Conservation (phyloP, 2,113 vertebrate genomes). For the Ifrita kowaldi region DNA sequence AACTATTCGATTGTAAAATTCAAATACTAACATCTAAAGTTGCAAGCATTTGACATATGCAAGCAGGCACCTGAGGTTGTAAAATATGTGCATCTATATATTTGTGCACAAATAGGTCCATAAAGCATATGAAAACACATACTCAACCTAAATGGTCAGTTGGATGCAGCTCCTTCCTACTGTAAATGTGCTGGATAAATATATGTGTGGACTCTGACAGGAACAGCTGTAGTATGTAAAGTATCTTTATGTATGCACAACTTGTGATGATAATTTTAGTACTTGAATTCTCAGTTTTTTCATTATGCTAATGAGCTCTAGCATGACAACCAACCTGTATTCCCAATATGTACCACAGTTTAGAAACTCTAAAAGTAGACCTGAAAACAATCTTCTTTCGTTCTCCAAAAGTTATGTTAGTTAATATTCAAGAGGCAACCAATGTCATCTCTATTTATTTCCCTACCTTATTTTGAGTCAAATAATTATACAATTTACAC, state of each 20-base stretch:
- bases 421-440: neutral
- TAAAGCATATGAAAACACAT: neutral
- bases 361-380: neutral
- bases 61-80: neutral
- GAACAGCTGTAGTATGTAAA: neutral
- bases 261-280: neutral
- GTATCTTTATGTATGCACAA: neutral
- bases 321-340: neutral
- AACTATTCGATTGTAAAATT: neutral
- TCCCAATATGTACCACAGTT: neutral
- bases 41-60: neutral
- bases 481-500: neutral
- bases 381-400: neutral
- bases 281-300: neutral
- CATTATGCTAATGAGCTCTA: neutral
- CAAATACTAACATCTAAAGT: neutral
- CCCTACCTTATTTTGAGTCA: neutral
- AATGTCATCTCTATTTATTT: neutral
- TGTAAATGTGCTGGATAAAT: neutral
- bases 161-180: neutral
- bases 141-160: neutral
- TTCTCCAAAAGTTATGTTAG: neutral
- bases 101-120: neutral
- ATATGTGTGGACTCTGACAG: neutral
- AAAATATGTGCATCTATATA: neutral